Percentiles rank a stretch among this genome's conserved stretches.
Evolutionary conservation across 1,140 invertebrate genomes (phyloP).

Genomic region (Mya arenaria): DNA sequence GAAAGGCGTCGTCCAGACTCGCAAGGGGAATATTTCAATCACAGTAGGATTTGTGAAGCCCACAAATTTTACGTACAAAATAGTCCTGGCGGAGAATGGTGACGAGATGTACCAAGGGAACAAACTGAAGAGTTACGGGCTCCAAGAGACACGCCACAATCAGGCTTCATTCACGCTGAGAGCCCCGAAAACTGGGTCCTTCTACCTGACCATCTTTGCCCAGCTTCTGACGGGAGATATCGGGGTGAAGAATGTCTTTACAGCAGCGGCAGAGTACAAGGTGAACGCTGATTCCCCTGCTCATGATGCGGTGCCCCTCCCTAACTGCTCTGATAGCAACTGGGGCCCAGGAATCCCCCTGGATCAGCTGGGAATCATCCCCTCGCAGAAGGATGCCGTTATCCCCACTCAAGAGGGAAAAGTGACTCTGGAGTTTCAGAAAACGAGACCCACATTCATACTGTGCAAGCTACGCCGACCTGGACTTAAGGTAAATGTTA

Average conservation of each 20-base stretch:
- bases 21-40: constrained; percentile 76
- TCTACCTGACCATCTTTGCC: constrained; percentile 80
- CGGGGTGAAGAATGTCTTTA: constrained; percentile 78
- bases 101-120: constrained; percentile 76
- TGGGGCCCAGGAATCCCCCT: constrained; percentile 80
- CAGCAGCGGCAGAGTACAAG: constrained; percentile 80
- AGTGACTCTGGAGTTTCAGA: constrained; percentile 69
- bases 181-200: constrained; percentile 78
- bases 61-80: constrained; percentile 80
- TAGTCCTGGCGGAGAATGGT: constrained; percentile 74
- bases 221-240: constrained; percentile 76
- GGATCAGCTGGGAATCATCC: constrained; percentile 76
- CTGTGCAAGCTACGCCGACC: constrained; percentile 74
- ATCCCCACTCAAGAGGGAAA: constrained; percentile 68
- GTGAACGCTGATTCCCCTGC: constrained; percentile 76
- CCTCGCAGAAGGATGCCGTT: constrained; percentile 73
- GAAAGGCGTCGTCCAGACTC: constrained; percentile 76
- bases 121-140: constrained; percentile 78
- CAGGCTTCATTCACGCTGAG: constrained; percentile 77
- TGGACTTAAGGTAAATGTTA: constrained; percentile 61
- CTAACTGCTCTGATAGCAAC: constrained; percentile 79
- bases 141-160: constrained; percentile 79
- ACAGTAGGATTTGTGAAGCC: constrained; percentile 79
- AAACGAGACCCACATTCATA: constrained; percentile 72
- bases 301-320: constrained; percentile 74